These are phyloP conservation scores for Picus viridis DNA, from an alignment of 2,797 vertebrate genomes.

Conservation along the genomic window DNA sequence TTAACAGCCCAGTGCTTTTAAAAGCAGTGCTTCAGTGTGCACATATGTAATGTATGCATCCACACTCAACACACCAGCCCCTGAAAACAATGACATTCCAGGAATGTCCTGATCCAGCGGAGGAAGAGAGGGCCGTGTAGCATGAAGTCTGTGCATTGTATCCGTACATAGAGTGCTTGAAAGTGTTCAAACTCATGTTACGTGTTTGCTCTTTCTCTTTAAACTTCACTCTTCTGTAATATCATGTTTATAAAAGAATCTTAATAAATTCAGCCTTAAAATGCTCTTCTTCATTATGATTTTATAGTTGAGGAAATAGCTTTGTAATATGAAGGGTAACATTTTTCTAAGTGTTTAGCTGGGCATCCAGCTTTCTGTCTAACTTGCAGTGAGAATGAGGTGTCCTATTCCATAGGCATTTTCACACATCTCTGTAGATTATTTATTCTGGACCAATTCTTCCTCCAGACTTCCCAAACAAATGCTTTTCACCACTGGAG, in stretches of 20 bases:
- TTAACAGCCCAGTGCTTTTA: not conserved
- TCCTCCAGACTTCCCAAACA: constrained; percentile 35
- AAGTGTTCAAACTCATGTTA: not conserved
- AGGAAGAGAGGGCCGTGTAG: not conserved
- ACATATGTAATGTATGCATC: constrained; percentile 22
- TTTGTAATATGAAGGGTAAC: not conserved
- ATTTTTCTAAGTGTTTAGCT: not conserved
- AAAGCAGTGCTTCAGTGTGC: not conserved
- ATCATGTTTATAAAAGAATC: not conserved
- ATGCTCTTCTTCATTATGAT: not conserved
- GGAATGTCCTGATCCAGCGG: constrained; percentile 21
- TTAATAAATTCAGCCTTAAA: constrained; percentile 14
- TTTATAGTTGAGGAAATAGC: constrained; percentile 13
- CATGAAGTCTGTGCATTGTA: not conserved
- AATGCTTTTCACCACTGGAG: constrained; percentile 23
- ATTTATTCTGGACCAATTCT: constrained; percentile 29
- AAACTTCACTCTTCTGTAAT: not conserved
- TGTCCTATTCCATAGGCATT: not conserved
- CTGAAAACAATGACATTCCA: constrained; percentile 53
- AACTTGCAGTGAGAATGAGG: not conserved
- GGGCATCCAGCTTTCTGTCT: constrained; percentile 21
- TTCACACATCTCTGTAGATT: constrained; percentile 12
- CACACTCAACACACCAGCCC: constrained; percentile 12
- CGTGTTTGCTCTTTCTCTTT: not conserved
- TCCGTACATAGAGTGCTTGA: not conserved